These are phyloP conservation scores for Phortica magna DNA, from an alignment of 2,888 invertebrate species.

Conservation along the genomic window DNA sequence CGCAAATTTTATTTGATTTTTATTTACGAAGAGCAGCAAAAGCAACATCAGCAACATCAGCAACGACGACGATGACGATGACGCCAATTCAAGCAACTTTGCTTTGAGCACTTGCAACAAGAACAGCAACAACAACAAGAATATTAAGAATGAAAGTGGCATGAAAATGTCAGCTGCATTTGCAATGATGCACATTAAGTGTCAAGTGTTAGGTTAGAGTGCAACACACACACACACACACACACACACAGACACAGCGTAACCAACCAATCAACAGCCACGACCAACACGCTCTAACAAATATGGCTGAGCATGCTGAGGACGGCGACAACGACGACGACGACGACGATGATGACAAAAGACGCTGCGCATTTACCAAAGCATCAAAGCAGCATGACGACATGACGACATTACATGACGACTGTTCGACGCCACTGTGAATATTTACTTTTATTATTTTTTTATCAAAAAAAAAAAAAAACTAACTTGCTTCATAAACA, in stretches of 20 bases:
- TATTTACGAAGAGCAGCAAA: constrained; percentile 5
- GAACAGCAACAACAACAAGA: constrained; percentile 41
- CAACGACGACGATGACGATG: not conserved
- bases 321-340: constrained; percentile 1
- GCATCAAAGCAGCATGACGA: too few species aligned
- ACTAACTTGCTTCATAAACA: constrained; percentile 8
- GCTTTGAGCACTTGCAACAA: constrained; percentile 29
- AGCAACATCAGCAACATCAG: constrained; percentile 10
- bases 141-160: constrained; percentile 62
- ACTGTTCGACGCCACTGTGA: constrained; percentile 27
- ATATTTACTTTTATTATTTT: not conserved
- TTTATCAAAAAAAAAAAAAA: not conserved
- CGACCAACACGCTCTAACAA: constrained; percentile 28
- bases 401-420: constrained; percentile 17
- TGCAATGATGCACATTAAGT: constrained; percentile 70
- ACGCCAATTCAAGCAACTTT: constrained; percentile 10
- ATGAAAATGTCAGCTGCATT: constrained; percentile 67
- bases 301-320: constrained; percentile 8
- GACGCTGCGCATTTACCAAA: not conserved
- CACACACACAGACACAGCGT: constrained; percentile 35
- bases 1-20: constrained; percentile 38
- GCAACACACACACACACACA: constrained; percentile 41
- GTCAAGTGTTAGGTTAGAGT: constrained; percentile 65
- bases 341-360: not conserved
- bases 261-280: constrained; percentile 52